Base-by-base conservation (phyloP, 2,888 invertebrate genomes). In the Tuberolachnus salignus region DNA sequence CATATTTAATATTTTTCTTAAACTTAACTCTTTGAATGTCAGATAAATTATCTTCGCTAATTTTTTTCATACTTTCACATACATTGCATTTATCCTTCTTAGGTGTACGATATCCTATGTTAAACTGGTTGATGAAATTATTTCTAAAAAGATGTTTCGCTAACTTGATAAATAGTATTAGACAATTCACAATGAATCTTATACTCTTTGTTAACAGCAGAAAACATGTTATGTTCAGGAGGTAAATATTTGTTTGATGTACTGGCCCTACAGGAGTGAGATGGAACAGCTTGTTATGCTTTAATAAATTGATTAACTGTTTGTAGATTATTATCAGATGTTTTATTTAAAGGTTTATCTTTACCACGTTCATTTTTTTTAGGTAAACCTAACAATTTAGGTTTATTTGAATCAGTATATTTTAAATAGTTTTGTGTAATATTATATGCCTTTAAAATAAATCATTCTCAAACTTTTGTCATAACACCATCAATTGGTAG, bases 81-180 rank as follows among this genome's bases (percentile, higher is more conserved):
- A 59, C 26, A 26, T 16, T 59, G 26, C 59, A 59, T 26, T 59
- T 59, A 8, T 59, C 59, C 26, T 59, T 26, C 16, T 59, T 59
- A 6, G 34, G 26, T 34, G 59, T 59, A 16, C 26, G 59, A 26
- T 26, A 59, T 16, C 23, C 26, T 26, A 26, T 59, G 26, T 73
- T 73, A 21, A 61, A 73, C 9, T 73, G 23, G 13, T 14, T 73
- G 26, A 23, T 42, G 59, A 73, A 73, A 73, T 46, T 8, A 21
- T 19, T 63, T 42, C 23, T 42, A 26, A 73, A 73, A 44, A 73
- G 63, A n/a, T 26, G 42, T 49, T 21, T 61, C 26, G 49, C 49
- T 61, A 14, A 63, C 73, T n/a, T 10, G 21, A n/a, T n/a, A n/a
- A 11, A 4, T 57, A 23, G 46, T 13, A 26, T 59, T 26, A 26